Base-by-base conservation (phyloP, 2,113 vertebrate genomes). In the Myotis yumanensis region DNA sequence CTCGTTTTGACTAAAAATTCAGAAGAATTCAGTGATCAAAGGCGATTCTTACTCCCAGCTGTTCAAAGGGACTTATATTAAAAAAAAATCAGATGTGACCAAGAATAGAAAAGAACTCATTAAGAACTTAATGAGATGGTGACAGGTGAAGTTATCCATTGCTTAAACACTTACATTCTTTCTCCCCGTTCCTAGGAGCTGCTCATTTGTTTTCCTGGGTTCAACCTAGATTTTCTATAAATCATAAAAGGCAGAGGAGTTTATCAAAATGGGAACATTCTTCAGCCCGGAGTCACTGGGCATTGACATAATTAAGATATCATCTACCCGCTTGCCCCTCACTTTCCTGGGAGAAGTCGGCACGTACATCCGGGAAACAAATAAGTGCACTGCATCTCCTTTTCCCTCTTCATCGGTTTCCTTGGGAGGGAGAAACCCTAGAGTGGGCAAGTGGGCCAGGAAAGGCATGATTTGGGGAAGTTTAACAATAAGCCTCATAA, bases 11-110 rank as follows among this genome's bases (percentile, higher is more conserved):
- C 99, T 99, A 99, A 98, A 98, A 99, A 99, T 99, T 99, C 99
- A 99, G 98, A 99, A 98, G 98, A 99, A 99, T 99, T 98, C 97
- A 15, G 89, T 99, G 99, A 99, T 99, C 99, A 99, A 99, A 99
- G 98, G 98, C 96, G 97, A 97, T 97, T 98, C 97, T 97, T 99
- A 99, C 98, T 99, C 99, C 98, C 99, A 99, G 99, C 99, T 99
- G 99, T 99, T 99, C 99, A 99, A 99, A 99, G 99, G 98, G 98
- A 99, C 99, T 99, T 96, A 94, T 98, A 98, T 99, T 97, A 96
- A 97, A 97, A 64, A 99, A 99, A 99, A 99, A 99, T 99, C 99
- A 98, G 98, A 99, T 99, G 99, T 99, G 99, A 99, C 99, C 99
- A 98, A 98, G 99, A 99, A 99, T 98, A 99, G 99, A 99, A 98